Base-by-base conservation (phyloP, 1,140 invertebrate genomes). In the Hylyphantes graminicola region DNA sequence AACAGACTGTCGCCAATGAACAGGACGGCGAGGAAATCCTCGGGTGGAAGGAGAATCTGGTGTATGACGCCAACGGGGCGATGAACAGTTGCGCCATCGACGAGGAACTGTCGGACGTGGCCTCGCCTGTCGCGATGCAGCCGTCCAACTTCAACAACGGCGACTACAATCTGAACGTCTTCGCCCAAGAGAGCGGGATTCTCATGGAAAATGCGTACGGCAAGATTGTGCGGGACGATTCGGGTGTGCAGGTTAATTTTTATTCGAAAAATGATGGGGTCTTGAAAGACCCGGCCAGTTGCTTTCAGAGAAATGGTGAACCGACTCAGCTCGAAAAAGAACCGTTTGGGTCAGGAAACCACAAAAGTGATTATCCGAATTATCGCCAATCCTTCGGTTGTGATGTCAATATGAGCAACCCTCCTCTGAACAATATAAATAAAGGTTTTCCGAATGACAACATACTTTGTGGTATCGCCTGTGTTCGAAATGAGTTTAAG, bases 141-240 rank as follows among this genome's bases (percentile, higher is more conserved):
- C 12, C 17, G 12, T 15, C 57, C 57, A 61, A 61, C 57, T 35
- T 35, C 35, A 35, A 35, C 5, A 73, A 35, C 13, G 35, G 35
- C 0, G 80, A 82, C 50, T 82, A 82, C n/a, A 82, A 82, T 51
- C 10, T 82, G 13, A 82, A 82, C 21, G 74, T 82, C 50, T 82
- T 82, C n/a, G 80, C 80, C 51, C 73, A 82, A 65, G 80, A 82
- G 17, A 82, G 80, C 19, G 80, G 80, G 12, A 72, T 82, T 7
- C 21, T 82, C 1, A 59, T 82, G 13, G 80, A 82, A 65, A 82
- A 82, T 48, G 80, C 80, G 12, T 82, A 82, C 35, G 80, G 80
- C 3, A 82, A 82, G 48, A 73, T 82, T n/a, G 80, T 74, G 4
- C 15, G 80, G 4, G 80, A 82, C 12, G 70, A 82, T 15, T 74